Evolutionary conservation across 2,113 vertebrate genomes (phyloP), one percentile per base, ranked within the genome.

Genomic region (Phasianus colchicus): DNA sequence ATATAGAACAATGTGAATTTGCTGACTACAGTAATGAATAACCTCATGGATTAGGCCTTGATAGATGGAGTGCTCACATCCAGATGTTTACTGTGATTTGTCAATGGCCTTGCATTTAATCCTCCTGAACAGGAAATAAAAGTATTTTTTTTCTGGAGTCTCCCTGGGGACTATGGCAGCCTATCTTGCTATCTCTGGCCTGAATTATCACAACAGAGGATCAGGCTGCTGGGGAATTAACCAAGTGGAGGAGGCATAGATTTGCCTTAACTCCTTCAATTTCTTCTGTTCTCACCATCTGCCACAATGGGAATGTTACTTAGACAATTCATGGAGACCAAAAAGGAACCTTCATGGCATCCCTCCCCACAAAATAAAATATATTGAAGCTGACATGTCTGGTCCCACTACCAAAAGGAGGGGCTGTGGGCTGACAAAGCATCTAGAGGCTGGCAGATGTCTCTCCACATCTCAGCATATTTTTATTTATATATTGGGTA

Each of bases 61-160:
- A 67, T 65, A 75, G 66, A 90, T 82, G 55, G 83, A 91, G 92
- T 78, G 80, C 86, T 93, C 63, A 3, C 90, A 93, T 97, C 95
- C 97, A 97, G 97, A 97, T 98, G 97, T 96, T 96, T 95, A 36
- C 90, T 92, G 97, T 96, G 95, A 96, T 98, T 98, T 98, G 96
- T 98, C 95, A 97, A 97, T 97, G 96, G 96, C 86, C 86, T 83
- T 73, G 91, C 64, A 52, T 55, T 96, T 98, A 98, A 98, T 98
- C 97, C 96, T 92, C 43, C 90, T 48, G 66, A 90, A 90, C 78
- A 94, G 96, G 78, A 97, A 97, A 96, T 94, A 95, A 4, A 34
- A 90, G 77, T 73, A 63, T 90, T 93, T 48, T 50, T 52, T 60
- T 79, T 52, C 57, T 18, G 52, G 76, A 88, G 79, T 92, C 71